phyloP scores from a whole-genome alignment of 2,113 vertebrate species.

The Sturnus vulgaris region DNA sequence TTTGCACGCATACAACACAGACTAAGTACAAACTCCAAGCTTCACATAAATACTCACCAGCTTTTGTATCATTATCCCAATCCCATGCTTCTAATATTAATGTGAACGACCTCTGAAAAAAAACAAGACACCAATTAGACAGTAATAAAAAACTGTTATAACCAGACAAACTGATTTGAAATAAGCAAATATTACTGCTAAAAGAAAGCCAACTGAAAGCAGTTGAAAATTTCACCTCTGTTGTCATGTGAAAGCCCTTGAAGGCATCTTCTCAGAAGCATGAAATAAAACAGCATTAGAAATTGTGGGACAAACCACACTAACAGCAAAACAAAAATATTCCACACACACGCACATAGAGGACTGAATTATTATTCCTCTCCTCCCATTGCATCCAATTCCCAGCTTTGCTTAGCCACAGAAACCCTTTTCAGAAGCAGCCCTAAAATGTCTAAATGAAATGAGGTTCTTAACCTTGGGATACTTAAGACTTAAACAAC shows the following conservation, averaged over 20 bases:
- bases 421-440: neutral
- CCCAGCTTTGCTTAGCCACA: neutral
- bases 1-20: neutral
- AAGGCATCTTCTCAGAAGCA: slow-evolving; percentile 3
- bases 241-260: neutral
- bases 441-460: neutral
- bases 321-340: slow-evolving; percentile 8
- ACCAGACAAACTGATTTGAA: neutral
- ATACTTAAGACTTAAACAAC: neutral
- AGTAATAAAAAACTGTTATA: neutral
- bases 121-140: slow-evolving; percentile 27
- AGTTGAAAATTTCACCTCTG: neutral
- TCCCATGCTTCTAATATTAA: slow-evolving; percentile 94
- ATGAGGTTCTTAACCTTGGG: neutral
- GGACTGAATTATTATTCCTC: neutral
- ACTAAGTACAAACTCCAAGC: neutral
- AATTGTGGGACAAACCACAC: neutral
- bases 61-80: slow-evolving; percentile 86
- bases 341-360: neutral
- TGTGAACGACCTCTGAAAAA: slow-evolving; percentile 85
- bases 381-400: neutral
- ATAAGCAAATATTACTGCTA: neutral
- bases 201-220: neutral
- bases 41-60: slow-evolving; percentile 78
- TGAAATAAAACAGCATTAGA: neutral